Evolutionary conservation across 2,888 invertebrate species (phyloP).

Genomic region (Clepsis dumicolana): DNA sequence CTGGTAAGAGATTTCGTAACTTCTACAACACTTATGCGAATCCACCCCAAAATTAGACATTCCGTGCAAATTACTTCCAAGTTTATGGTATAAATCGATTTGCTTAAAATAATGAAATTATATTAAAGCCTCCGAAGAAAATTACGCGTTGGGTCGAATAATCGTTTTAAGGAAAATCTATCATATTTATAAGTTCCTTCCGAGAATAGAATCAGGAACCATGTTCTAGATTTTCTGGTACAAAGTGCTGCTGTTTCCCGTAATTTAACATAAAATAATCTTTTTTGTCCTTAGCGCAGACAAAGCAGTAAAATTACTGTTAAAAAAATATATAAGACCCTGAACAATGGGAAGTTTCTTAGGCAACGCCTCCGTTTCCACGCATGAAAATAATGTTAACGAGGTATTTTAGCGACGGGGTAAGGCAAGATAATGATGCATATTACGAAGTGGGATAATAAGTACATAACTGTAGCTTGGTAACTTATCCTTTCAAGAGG

Average conservation of each 20-base stretch:
- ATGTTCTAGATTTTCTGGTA: no score
- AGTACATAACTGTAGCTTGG: background rate
- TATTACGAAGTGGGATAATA: background rate
- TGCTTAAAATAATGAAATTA: conserved; percentile 53
- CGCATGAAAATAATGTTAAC: background rate
- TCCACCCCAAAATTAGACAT: conserved; percentile 42
- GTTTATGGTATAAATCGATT: conserved; percentile 52
- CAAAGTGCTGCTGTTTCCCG: no score
- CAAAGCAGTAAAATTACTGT: conserved; percentile 5
- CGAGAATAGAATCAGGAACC: no score
- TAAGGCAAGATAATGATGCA: background rate
- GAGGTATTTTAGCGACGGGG: background rate
- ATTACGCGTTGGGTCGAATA: conserved; percentile 48
- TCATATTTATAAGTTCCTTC: no score
- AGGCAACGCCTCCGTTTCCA: conserved; percentile 16
- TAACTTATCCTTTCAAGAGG: background rate
- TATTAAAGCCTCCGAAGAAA: conserved; percentile 48
- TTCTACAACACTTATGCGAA: conserved; percentile 33
- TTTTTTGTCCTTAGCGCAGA: background rate
- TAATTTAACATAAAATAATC: no score
- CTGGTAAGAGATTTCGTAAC: conserved; percentile 27
- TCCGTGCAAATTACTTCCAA: conserved; percentile 47
- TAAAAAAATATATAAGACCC: conserved; percentile 1
- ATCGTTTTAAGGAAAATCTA: conserved; percentile 50
- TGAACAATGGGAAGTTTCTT: conserved; percentile 7